phyloP scores from a whole-genome alignment of 64 coral and sea anemone species.

The Actinia tenebrosa region DNA sequence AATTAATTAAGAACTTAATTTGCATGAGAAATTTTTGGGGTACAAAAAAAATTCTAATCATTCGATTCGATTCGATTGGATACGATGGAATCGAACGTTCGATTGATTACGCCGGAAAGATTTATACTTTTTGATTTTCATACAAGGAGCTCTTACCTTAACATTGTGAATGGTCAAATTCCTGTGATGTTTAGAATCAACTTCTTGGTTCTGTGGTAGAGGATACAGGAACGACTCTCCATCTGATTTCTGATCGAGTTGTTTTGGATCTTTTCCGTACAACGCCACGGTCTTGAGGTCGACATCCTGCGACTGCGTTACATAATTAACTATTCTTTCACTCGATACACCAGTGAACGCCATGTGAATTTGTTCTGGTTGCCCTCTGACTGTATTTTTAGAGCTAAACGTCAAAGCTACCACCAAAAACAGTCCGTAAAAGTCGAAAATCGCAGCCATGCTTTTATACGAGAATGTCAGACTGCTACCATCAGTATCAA shows the following conservation, averaged over 20 bases:
- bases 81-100: too few relatives aligned
- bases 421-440: neutral
- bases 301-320: conserved; percentile 29
- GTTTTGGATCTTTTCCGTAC: conserved; percentile 50
- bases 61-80: too few relatives aligned
- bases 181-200: neutral
- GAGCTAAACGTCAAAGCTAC: neutral
- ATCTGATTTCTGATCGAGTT: conserved; percentile 19
- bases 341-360: conserved; percentile 62
- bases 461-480: neutral
- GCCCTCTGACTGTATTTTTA: neutral
- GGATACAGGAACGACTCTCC: conserved; percentile 52
- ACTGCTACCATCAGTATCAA: neutral
- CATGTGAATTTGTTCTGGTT: conserved; percentile 78
- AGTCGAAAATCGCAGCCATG: neutral
- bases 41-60: too few relatives aligned
- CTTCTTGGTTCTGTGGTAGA: neutral
- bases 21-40: too few relatives aligned
- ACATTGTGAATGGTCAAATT: conserved; percentile 53
- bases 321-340: conserved; percentile 79
- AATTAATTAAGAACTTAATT: too few relatives aligned
- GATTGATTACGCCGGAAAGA: neutral
- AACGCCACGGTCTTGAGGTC: conserved; percentile 28
- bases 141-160: conserved; percentile 14
- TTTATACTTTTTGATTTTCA: neutral